phyloP scores from a whole-genome alignment of 2,888 invertebrate species.

The Pterostichus niger region DNA sequence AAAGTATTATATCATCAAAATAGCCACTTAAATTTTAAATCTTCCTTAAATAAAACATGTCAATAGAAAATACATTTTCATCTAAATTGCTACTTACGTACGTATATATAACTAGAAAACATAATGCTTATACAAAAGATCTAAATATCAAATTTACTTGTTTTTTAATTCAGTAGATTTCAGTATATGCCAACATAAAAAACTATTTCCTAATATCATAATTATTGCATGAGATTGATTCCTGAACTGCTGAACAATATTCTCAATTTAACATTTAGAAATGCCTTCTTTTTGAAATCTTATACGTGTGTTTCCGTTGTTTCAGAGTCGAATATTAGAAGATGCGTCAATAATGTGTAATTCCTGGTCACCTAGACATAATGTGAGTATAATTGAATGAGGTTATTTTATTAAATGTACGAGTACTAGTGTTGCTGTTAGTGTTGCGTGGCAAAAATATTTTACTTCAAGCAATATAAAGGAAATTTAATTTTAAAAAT shows the following conservation, averaged over 20 bases:
- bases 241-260: background rate
- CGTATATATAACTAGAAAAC: no score
- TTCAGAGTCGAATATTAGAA: constrained; percentile 93
- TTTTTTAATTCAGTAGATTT: no score
- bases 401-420: constrained; percentile 1
- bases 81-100: no score
- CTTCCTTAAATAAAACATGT: no score
- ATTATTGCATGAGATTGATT: background rate
- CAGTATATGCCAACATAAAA: no score
- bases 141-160: no score
- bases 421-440: background rate
- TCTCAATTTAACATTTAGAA: background rate
- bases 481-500: constrained; percentile 58
- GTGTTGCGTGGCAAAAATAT: constrained; percentile 43
- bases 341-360: constrained; percentile 95
- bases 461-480: constrained; percentile 25
- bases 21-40: no score
- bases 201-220: background rate
- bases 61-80: no score
- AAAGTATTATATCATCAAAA: no score
- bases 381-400: constrained; percentile 83
- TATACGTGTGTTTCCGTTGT: constrained; percentile 76
- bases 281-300: constrained; percentile 20
- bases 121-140: no score
- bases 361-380: constrained; percentile 94